Conservation (phyloP, 2,888 invertebrate genomes). For the Psylliodes chrysocephalus region DNA sequence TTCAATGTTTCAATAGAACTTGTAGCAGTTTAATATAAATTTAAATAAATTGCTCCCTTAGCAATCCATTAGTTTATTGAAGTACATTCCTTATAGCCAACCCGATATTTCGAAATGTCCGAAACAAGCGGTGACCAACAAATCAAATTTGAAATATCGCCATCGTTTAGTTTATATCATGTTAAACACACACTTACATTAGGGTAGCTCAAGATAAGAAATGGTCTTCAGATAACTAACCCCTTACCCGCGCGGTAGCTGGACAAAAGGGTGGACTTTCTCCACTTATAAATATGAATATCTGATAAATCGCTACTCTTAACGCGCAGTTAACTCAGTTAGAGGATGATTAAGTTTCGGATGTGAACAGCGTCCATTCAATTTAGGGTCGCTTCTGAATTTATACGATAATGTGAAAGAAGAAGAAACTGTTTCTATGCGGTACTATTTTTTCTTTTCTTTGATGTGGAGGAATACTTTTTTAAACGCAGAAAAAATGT, state of each 20-base stretch:
- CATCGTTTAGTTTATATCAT: conserved; percentile 54
- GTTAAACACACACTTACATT: conserved; percentile 54
- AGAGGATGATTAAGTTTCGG: conserved; percentile 37
- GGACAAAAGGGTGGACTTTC: conserved; percentile 50
- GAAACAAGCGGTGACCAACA: conserved; percentile 48
- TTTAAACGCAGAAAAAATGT: too few species aligned
- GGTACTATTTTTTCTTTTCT: too few species aligned
- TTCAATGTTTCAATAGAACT: too few species aligned
- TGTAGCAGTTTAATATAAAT: neutral
- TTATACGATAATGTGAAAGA: too few species aligned
- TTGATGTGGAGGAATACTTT: too few species aligned
- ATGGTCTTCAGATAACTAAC: conserved; percentile 49
- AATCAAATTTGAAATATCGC: conserved; percentile 52
- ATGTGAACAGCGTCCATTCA: conserved; percentile 5
- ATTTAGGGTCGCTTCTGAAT: conserved; percentile 5
- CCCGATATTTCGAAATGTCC: conserved; percentile 39
- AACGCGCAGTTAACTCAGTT: conserved; percentile 55
- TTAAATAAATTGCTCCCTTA: neutral
- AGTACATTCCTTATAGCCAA: neutral
- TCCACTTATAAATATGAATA: conserved; percentile 59
- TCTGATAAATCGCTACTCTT: conserved; percentile 56
- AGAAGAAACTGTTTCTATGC: too few species aligned
- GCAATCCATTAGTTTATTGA: conserved; percentile 23
- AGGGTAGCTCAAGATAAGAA: conserved; percentile 52
- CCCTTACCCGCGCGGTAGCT: conserved; percentile 37